Conservation (phyloP, 2,797 vertebrate species). For the Enteromius radiatus region DNA sequence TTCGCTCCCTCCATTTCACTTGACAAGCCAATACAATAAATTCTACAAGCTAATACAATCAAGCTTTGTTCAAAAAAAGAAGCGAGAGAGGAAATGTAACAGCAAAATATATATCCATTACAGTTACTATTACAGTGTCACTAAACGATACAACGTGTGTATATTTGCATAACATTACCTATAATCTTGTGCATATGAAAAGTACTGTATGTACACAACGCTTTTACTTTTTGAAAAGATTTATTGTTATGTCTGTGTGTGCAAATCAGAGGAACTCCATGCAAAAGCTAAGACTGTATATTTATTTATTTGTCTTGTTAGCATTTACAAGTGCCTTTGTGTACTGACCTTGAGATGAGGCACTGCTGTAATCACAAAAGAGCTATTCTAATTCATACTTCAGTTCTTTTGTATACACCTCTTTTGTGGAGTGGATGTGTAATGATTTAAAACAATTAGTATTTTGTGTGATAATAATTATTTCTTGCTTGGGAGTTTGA, state of each 20-base stretch:
- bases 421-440: neutral
- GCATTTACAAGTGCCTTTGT: conserved; percentile 2
- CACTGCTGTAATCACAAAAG: conserved; percentile 19
- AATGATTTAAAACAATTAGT: neutral
- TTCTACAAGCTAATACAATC: neutral
- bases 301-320: neutral
- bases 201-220: neutral
- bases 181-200: neutral
- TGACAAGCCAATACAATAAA: neutral
- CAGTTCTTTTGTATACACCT: neutral
- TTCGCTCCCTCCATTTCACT: conserved; percentile 8
- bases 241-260: too few relatives aligned
- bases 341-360: conserved; percentile 20
- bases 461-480: neutral
- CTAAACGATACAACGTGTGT: neutral
- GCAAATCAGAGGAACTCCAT: neutral
- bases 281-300: neutral
- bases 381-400: neutral
- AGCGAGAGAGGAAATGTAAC: neutral
- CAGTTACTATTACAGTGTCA: neutral
- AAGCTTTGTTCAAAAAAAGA: neutral
- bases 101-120: neutral
- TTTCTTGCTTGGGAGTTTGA: neutral
- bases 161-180: neutral
- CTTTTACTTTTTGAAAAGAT: neutral